phyloP scores from a whole-genome alignment of 2,797 vertebrate species.

The Pseudochaenichthys georgianus region DNA sequence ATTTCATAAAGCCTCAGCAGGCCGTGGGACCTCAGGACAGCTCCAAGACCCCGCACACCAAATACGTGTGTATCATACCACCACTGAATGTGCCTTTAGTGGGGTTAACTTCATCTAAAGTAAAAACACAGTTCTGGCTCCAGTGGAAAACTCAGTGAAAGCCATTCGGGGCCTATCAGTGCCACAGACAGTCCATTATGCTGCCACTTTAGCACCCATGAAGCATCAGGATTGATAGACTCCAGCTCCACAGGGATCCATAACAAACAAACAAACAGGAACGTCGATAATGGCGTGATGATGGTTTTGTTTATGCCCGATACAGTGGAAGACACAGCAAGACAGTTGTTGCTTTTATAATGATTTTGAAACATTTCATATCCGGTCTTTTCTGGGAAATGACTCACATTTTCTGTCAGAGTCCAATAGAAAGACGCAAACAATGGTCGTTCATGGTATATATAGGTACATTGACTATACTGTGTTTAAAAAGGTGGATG shows the following conservation, averaged over 20 bases:
- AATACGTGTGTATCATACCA: conserved; percentile 46
- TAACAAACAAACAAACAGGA: conserved; percentile 28
- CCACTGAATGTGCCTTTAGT: conserved; percentile 45
- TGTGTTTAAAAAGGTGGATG: background rate
- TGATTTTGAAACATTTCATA: too few relatives aligned
- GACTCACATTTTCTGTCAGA: background rate
- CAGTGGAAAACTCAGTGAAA: conserved; percentile 15
- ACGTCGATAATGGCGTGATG: background rate
- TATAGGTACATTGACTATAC: background rate
- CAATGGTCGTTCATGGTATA: background rate
- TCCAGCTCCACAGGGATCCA: conserved; percentile 31
- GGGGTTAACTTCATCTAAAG: conserved; percentile 17
- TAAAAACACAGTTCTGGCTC: too few relatives aligned
- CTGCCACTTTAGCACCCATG: conserved; percentile 45
- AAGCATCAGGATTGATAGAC: conserved; percentile 35
- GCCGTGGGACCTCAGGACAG: conserved; percentile 38
- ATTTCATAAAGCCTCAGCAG: conserved; percentile 53
- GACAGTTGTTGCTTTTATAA: background rate
- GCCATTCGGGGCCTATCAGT: conserved; percentile 66
- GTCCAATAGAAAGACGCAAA: background rate
- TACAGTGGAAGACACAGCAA: background rate
- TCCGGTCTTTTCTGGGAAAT: too few relatives aligned
- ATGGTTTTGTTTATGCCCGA: conserved; percentile 14
- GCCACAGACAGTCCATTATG: conserved; percentile 70
- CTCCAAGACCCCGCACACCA: conserved; percentile 31